A percentile compares a stretch with the other conserved stretches of the same genome.
Evolutionary conservation across 1,140 invertebrate species (phyloP).

Genomic region (Aradophagus sp.): DNA sequence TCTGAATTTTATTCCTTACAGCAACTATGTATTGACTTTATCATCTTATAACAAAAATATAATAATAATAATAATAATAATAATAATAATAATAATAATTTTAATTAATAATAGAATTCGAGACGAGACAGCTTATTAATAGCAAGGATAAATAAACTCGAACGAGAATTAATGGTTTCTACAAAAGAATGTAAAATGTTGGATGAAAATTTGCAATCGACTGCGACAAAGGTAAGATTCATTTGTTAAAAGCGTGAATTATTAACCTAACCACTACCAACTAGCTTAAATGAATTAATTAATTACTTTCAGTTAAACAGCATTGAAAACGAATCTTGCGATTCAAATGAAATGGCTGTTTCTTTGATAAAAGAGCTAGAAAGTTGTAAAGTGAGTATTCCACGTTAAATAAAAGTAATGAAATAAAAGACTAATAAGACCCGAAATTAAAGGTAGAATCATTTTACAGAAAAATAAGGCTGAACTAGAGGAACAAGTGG

Average conservation of each 20-base stretch:
- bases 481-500: slow-evolving; percentile 78
- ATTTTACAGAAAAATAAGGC: slow-evolving; percentile 66
- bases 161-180: slow-evolving; percentile 75
- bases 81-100: slow-evolving; percentile 5
- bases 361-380: slow-evolving; percentile 69
- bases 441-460: slow-evolving; percentile 21
- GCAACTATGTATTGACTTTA: slow-evolving; percentile 10
- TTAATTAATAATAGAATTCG: slow-evolving; percentile 73
- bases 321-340: slow-evolving; percentile 82
- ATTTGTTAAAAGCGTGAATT: slow-evolving; percentile 16
- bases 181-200: slow-evolving; percentile 81
- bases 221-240: slow-evolving; percentile 78
- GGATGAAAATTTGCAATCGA: slow-evolving; percentile 79
- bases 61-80: slow-evolving; percentile 3
- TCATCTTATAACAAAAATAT: slow-evolving; percentile 11
- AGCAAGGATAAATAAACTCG: slow-evolving; percentile 78
- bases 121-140: slow-evolving; percentile 79
- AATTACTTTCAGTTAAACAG: slow-evolving; percentile 66
- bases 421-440: slow-evolving; percentile 7
- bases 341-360: slow-evolving; percentile 80
- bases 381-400: slow-evolving; percentile 63
- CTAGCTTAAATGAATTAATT: slow-evolving; percentile 19
- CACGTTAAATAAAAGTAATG: slow-evolving; percentile 1
- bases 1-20: slow-evolving; percentile 17
- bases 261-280: slow-evolving; percentile 31